Percentiles rank a stretch among this genome's conserved stretches.
These are phyloP conservation scores for Sterrhoptilus dennistouni DNA, from an alignment of 2,113 vertebrate species.

Conservation along the genomic window DNA sequence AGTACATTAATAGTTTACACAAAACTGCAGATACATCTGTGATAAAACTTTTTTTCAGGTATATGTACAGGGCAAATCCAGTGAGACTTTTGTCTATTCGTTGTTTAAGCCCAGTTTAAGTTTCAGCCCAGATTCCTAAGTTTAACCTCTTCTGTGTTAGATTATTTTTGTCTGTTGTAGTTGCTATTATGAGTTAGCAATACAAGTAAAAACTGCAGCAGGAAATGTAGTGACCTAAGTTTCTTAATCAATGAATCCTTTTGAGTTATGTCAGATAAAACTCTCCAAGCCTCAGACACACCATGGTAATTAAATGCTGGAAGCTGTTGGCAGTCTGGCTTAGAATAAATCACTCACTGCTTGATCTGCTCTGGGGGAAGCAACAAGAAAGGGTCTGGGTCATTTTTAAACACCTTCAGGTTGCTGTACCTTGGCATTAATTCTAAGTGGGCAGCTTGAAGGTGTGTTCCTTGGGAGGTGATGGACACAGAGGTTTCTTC, in stretches of 20 bases:
- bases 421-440: not conserved
- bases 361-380: not conserved
- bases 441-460: not conserved
- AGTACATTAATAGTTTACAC: not conserved
- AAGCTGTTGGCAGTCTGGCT: not conserved
- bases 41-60: not conserved
- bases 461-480: not conserved
- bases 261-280: not conserved
- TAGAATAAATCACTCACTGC: not conserved
- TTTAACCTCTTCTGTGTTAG: not conserved
- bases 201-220: not conserved
- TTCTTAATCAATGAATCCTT: not conserved
- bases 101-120: not conserved
- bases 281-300: not conserved
- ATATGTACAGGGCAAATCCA: not conserved
- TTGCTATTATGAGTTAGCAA: not conserved
- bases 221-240: not conserved
- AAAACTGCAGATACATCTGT: not conserved
- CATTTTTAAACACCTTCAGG: not conserved
- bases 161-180: not conserved
- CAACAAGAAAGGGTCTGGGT: not conserved
- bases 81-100: not conserved
- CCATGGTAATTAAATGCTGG: not conserved
- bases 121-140: not conserved
- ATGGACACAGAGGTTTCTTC: not conserved